Evolutionary conservation across 2,113 vertebrate species (phyloP).

Genomic region (Calonectris borealis): DNA sequence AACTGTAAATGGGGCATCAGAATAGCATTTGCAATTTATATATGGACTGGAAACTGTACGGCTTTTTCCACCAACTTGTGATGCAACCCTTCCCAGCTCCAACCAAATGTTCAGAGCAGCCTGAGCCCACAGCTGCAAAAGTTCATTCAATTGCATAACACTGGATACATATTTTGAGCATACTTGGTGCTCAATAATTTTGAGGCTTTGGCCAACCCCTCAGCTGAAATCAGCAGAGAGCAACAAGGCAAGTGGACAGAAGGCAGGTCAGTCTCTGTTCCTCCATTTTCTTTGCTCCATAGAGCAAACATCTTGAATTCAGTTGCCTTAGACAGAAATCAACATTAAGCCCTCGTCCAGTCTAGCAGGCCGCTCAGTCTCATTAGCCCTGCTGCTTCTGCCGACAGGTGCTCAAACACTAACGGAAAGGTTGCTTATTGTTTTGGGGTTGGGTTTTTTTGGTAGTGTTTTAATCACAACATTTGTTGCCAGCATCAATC

Average conservation of each 20-base stretch:
- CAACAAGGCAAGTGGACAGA: neutral
- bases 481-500: constrained; percentile 13
- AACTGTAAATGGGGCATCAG: neutral
- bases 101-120: neutral
- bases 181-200: neutral
- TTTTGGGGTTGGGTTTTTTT: neutral
- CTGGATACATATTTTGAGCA: neutral
- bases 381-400: neutral
- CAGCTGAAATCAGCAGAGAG: neutral
- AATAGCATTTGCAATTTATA: neutral
- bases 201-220: neutral
- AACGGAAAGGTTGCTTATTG: neutral
- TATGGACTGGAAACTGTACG: neutral
- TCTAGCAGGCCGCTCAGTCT: neutral
- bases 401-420: neutral
- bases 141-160: neutral
- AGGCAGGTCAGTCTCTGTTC: neutral
- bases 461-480: neutral
- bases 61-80: neutral
- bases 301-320: neutral
- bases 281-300: neutral
- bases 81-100: neutral
- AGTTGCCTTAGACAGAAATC: neutral
- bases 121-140: neutral
- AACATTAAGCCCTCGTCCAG: neutral